Percentiles rank a stretch among this genome's conserved stretches.
Evolutionary conservation across 2,888 invertebrate species (phyloP).

Genomic region (Lymantria monacha): DNA sequence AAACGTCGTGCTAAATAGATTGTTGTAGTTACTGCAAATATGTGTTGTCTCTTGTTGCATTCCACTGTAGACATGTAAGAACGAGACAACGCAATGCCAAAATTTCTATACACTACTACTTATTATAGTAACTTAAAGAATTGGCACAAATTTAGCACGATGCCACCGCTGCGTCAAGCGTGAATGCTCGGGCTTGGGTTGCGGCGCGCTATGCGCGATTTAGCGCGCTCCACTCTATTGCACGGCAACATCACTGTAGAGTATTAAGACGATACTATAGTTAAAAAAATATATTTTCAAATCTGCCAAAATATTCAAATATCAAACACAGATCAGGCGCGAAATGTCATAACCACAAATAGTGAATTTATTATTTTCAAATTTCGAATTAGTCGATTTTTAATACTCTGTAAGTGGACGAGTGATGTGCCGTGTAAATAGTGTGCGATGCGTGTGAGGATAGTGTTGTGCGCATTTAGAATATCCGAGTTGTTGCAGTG

Average conservation of each 20-base stretch:
- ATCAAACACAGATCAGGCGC: not conserved
- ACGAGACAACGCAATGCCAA: slow-evolving; percentile 9
- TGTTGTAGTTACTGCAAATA: slow-evolving; percentile 8
- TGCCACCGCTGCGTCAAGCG: slow-evolving; percentile 70
- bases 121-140: not conserved
- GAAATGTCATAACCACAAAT: not conserved
- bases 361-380: not conserved
- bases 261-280: not conserved
- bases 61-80: slow-evolving; percentile 18
- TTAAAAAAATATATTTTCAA: not conserved
- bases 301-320: not conserved
- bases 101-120: not conserved
- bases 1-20: slow-evolving; percentile 27
- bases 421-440: slow-evolving; percentile 19
- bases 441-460: slow-evolving; percentile 14
- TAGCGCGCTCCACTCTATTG: slow-evolving; percentile 16
- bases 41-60: slow-evolving; percentile 18
- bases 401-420: not conserved
- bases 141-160: slow-evolving; percentile 34
- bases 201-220: slow-evolving; percentile 48
- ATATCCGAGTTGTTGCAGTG: slow-evolving; percentile 69
- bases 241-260: slow-evolving; percentile 13
- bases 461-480: slow-evolving; percentile 28
- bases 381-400: not conserved
- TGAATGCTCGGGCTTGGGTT: slow-evolving; percentile 82